Conservation (phyloP, 1,140 invertebrate species). For the Phymastichus coffea region DNA sequence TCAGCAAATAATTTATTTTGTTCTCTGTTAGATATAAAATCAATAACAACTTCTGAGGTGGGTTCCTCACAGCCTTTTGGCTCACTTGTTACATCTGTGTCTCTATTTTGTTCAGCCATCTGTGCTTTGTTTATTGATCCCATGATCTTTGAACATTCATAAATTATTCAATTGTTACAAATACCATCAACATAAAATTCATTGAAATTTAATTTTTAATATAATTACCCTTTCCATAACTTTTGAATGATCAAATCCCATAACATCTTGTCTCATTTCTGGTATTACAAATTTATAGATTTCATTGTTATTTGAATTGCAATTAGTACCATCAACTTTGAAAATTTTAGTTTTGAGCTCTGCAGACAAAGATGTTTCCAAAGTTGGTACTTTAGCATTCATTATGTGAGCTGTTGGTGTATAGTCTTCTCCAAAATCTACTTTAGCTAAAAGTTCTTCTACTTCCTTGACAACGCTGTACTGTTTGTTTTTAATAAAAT, state of each 20-base stretch:
- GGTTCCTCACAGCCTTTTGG: not conserved
- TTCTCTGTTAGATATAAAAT: constrained; percentile 19
- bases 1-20: constrained; percentile 31
- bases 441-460: constrained; percentile 57
- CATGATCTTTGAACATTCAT: too few species aligned
- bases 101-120: not conserved
- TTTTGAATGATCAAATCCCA: constrained; percentile 66
- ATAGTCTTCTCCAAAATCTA: constrained; percentile 66
- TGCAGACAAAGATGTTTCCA: constrained; percentile 52
- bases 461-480: constrained; percentile 57
- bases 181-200: not conserved
- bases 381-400: constrained; percentile 39
- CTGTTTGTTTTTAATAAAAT: constrained; percentile 69
- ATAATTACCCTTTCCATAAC: constrained; percentile 60
- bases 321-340: constrained; percentile 29
- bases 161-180: too few species aligned
- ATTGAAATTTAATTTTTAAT: constrained; percentile 15
- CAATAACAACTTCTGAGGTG: not conserved
- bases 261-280: constrained; percentile 69
- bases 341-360: constrained; percentile 52
- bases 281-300: constrained; percentile 46
- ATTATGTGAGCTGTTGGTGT: not conserved
- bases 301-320: constrained; percentile 30
- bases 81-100: not conserved
- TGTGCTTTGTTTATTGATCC: constrained; percentile 10